Percentiles rank a stretch among this genome's conserved stretches.
Conservation (phyloP, 2,797 vertebrate species). For the Scarus forsteni region DNA sequence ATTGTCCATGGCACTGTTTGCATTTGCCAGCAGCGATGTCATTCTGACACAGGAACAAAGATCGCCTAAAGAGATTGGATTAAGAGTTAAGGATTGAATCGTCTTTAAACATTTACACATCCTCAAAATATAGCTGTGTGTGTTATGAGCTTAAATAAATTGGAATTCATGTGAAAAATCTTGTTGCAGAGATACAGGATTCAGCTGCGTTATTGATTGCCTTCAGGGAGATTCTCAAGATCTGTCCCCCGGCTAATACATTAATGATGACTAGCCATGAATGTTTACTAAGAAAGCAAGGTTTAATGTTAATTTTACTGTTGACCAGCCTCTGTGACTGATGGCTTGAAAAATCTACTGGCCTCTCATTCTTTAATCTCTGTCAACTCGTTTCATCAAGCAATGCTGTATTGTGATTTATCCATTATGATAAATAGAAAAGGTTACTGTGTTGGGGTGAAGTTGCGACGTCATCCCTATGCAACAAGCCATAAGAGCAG, state of each 20-base stretch:
- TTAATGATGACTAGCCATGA: conserved; percentile 1
- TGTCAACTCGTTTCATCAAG: no score
- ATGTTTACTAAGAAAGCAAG: conserved; percentile 13
- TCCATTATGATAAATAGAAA: no score
- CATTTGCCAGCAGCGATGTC: conserved; percentile 35
- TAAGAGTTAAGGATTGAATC: conserved; percentile 6
- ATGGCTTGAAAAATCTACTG: no score
- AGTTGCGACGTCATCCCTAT: no score
- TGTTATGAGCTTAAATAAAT: neutral
- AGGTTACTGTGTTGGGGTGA: no score
- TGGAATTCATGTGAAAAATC: neutral
- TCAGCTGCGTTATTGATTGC: conserved; percentile 10
- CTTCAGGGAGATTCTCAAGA: conserved; percentile 15
- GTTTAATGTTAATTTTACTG: neutral
- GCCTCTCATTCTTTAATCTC: no score
- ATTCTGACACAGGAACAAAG: conserved; percentile 10
- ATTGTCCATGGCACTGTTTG: conserved; percentile 45
- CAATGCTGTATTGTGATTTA: no score
- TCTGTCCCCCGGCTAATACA: neutral
- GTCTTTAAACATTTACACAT: neutral
- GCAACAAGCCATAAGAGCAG: no score
- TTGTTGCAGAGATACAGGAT: conserved; percentile 5
- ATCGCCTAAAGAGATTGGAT: conserved; percentile 2
- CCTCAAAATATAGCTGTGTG: neutral
- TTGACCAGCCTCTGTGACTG: no score